phyloP scores from a whole-genome alignment of 2,113 vertebrate species.

The Grammomys surdaster region DNA sequence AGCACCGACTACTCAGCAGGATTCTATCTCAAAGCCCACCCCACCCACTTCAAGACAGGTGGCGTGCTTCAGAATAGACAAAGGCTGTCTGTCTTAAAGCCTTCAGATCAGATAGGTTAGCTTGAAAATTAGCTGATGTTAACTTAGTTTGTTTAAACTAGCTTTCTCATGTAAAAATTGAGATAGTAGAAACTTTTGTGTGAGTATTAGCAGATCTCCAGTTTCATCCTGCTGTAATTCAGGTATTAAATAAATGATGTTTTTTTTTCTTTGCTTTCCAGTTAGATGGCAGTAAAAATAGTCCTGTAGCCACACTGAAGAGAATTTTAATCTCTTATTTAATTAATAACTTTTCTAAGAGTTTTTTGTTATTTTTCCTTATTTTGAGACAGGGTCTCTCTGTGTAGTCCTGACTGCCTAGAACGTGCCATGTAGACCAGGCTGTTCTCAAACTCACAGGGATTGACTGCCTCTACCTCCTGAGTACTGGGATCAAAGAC shows the following conservation, averaged over 20 bases:
- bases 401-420: not conserved
- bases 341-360: not conserved
- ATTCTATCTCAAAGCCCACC: not conserved
- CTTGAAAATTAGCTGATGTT: conserved; percentile 8
- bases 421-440: not conserved
- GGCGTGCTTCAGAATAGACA: too few relatives aligned
- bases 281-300: not conserved
- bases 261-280: not conserved
- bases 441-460: not conserved
- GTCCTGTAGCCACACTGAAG: not conserved
- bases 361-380: not conserved
- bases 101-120: not conserved
- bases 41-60: not conserved
- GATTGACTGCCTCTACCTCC: not conserved
- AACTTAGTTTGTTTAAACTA: not conserved
- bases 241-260: not conserved
- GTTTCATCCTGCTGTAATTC: not conserved
- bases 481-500: not conserved
- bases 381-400: not conserved
- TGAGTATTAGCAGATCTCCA: not conserved
- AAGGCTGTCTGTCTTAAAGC: not conserved
- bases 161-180: not conserved
- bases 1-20: not conserved
- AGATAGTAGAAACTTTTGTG: not conserved
- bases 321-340: not conserved